These are phyloP conservation scores for Pseudopodoces humilis DNA, from an alignment of 2,113 vertebrate species.

Conservation along the genomic window DNA sequence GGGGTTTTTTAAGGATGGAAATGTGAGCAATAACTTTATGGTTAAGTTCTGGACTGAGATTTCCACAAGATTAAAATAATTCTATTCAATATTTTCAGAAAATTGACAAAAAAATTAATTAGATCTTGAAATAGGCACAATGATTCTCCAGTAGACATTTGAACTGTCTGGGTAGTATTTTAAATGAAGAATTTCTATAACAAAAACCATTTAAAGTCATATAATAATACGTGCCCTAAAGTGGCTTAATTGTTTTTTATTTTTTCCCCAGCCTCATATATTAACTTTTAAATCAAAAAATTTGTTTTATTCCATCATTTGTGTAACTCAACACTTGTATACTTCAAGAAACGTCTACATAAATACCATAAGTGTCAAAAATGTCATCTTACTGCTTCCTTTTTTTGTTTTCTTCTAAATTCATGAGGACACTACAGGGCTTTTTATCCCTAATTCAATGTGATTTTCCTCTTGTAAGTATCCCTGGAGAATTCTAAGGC, in stretches of 20 bases:
- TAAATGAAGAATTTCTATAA: not conserved
- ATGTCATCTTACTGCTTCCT: not conserved
- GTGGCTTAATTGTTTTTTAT: not conserved
- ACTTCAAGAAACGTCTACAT: not conserved
- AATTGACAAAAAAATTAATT: not conserved
- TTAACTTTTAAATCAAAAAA: not conserved
- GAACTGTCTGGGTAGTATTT: not conserved
- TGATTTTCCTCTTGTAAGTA: not conserved
- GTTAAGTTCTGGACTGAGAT: not conserved
- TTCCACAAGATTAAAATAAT: not conserved
- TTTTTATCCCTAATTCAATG: not conserved
- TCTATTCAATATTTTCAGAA: not conserved
- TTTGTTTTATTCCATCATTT: not conserved
- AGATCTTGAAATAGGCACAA: not conserved
- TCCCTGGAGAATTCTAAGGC: not conserved
- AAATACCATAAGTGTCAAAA: not conserved
- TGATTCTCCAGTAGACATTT: not conserved
- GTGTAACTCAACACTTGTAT: not conserved
- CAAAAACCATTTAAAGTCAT: not conserved
- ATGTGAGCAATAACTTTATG: not conserved
- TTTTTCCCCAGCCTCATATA: not conserved
- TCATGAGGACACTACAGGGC: not conserved
- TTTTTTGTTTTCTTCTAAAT: not conserved
- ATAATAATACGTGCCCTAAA: rapidly evolving
- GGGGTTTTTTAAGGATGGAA: not conserved